Base-by-base conservation (phyloP, 37 sponge, comb jelly and placozoan genomes). In the Petrosia ficiformis region DNA sequence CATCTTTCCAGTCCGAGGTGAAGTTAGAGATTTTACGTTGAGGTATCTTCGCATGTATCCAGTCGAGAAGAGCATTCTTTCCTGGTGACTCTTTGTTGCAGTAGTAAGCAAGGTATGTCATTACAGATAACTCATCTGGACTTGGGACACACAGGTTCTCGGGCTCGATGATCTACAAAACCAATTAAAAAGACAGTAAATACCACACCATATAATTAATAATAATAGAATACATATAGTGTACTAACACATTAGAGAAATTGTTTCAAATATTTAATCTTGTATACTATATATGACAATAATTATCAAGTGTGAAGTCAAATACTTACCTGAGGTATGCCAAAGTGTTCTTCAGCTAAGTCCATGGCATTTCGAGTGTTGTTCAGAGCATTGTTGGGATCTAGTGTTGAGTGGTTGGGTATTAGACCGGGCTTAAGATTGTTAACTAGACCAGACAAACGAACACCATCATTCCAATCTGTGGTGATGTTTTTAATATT, bases 91-190 rank as follows among this genome's bases (percentile, higher is more conserved):
- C 80, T 21, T 82, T 81, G 40, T 72, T 63, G 81, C 94, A 93
- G 82, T 83, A 94, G 72, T 82, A 85, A 35, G 87, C 85, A 31
- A 94, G 71, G 80, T 94, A 94, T 26, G 94, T 94, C 91, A 94
- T 89, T 21, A 82, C 75, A 11, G 92, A 89, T 34, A 90, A 87
- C 66, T 94, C 90, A 39, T 94, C 94, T 26, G 91, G 87, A 31
- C 83, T 82, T 28, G 78, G 76, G 19, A 89, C 79, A 52, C 72
- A 73, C 57, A 90, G 44, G 57, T 90, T 73, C 65, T 90, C 86
- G 0, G 90, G 70, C 22, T 71, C 72, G 39, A 90, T 57, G 68
- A 90, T 59, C 54, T 48, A 14, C 14, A 48, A 48, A 48, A 14
- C 8, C 14, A 48, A 48, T 19, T 8, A 48, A 14, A 48, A 14